Evolutionary conservation across 2,113 vertebrate species (phyloP).

Genomic region (Canis aureus): DNA sequence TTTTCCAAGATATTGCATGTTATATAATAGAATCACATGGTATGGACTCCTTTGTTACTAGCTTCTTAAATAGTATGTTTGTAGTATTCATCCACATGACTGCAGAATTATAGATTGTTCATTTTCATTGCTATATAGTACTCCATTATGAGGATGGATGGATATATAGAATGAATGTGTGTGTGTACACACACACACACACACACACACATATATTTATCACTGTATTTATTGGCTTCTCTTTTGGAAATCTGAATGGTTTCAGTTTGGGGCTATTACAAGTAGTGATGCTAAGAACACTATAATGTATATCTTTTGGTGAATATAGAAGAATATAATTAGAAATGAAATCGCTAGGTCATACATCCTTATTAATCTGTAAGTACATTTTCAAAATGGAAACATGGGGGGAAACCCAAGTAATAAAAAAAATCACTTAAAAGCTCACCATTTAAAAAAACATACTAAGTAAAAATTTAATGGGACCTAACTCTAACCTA

Average conservation of each 20-base stretch:
- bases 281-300: background rate
- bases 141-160: background rate
- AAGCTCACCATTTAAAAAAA: background rate
- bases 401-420: background rate
- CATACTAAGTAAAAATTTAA: conserved; percentile 11
- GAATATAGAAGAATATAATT: background rate
- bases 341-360: background rate
- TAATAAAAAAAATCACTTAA: background rate
- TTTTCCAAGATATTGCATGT: background rate
- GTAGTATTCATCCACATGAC: background rate
- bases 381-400: conserved; percentile 49
- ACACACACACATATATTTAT: background rate
- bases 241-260: background rate
- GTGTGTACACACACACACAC: background rate
- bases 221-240: background rate
- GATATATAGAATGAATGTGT: background rate
- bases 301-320: background rate
- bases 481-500: background rate
- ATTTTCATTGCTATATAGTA: background rate
- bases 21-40: background rate
- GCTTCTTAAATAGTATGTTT: background rate
- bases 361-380: background rate
- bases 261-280: background rate
- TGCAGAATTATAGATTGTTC: background rate
- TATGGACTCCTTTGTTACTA: conserved; percentile 10